phyloP scores from a whole-genome alignment of 2,113 vertebrate genomes.

The Myrmecophaga tridactyla region DNA sequence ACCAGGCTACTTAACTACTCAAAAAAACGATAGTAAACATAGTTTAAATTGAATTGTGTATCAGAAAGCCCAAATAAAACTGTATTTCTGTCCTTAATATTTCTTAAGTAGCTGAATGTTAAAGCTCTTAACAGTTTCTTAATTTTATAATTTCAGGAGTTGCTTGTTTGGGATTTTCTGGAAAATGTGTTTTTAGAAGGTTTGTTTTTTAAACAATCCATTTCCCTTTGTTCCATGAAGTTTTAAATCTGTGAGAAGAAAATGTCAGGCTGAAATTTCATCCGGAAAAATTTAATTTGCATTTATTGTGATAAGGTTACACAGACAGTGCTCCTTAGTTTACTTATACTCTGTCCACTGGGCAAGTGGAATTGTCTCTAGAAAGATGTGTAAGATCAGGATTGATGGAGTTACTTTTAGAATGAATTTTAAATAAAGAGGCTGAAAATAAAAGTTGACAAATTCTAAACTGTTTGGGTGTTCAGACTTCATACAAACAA shows the following conservation, averaged over 20 bases:
- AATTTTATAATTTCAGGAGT: constrained; percentile 28
- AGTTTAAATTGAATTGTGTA: constrained; percentile 44
- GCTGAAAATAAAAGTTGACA: constrained; percentile 35
- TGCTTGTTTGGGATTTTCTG: constrained; percentile 48
- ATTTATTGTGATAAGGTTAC: constrained; percentile 15
- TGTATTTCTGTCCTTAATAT: not conserved
- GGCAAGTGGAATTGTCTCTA: not conserved
- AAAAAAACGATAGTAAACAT: not conserved
- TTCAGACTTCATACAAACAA: not conserved
- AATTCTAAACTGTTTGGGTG: constrained; percentile 13
- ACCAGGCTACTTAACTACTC: not conserved
- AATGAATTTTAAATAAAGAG: constrained; percentile 35
- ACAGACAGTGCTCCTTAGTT: not conserved
- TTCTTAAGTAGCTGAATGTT: constrained; percentile 48
- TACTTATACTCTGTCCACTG: not conserved
- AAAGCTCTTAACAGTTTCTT: constrained; percentile 25
- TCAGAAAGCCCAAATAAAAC: constrained; percentile 28
- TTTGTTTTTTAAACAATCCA: not conserved
- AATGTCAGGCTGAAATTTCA: constrained; percentile 10
- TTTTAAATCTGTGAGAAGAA: constrained; percentile 48
- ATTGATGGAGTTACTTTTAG: constrained; percentile 40
- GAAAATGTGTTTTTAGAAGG: not conserved
- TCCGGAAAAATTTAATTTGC: not conserved
- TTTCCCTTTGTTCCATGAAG: not conserved
- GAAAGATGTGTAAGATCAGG: constrained; percentile 5